Evolutionary conservation across 2,888 invertebrate genomes (phyloP), one percentile per base, ranked within the genome.

Genomic region (Melieria picta): DNA sequence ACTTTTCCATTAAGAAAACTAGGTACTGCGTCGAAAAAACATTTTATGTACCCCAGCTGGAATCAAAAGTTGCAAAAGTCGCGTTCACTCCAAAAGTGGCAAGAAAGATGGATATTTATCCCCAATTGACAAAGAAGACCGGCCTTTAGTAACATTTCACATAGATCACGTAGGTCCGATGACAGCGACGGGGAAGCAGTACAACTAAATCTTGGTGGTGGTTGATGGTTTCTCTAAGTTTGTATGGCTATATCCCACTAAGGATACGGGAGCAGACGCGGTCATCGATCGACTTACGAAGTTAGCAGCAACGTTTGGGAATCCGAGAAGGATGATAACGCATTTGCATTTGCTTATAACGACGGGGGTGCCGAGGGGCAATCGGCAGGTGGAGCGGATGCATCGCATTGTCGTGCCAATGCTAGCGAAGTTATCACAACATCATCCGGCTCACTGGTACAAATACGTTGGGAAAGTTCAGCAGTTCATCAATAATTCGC

Each of bases 161-260:
- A 30, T 75, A 9, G 71, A 84, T 52, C 85, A 86, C 56, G 47
- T 86, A 1, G 83, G 84, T 1, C 83, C 83, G 1, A 60, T 83
- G 72, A 72, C 78, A 0, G 72, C 64, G 1, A 83, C 82, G 0
- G 76, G 74, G 1, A 76, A 83, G 68, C 64, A 71, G 11, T 84
- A 84, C 57, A 82, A 83, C 57, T 75, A 85, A 48, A 79, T 85
- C 1, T 76, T 85, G 5, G 73, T 81, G 7, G 65, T 84, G 0
- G 74, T 84, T 0, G 83, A 85, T 73, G 81, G 70, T 0, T 84
- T 82, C 62, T 80, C 82, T 0, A 84, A 84, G 66, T 85, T 84
- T 74, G 75, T 75, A 0, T 85, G 85, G 83, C 16, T 84, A 1
- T 84, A 78, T 64, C 83, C 83, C 0, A 79, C 77, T 0, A 83